A percentile compares a stretch with the other conserved stretches of the same genome.
These are phyloP conservation scores for Sebastes nivosus DNA, from an alignment of 2,797 vertebrate genomes.

Conservation along the genomic window DNA sequence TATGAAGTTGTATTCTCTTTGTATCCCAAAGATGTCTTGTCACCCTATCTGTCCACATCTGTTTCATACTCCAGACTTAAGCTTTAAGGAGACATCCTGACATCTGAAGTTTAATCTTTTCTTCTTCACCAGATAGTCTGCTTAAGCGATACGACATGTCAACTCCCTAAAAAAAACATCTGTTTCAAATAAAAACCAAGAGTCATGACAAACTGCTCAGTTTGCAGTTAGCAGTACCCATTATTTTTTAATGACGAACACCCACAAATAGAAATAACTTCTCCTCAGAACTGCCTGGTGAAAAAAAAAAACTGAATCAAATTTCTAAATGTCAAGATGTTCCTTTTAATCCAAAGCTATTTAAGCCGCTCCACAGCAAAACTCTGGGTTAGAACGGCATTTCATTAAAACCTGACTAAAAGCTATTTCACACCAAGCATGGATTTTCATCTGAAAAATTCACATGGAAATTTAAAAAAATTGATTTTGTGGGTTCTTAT, in stretches of 20 bases:
- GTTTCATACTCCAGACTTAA: slow-evolving; percentile 61
- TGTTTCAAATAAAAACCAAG: slow-evolving; percentile 3
- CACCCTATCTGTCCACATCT: slow-evolving; percentile 28
- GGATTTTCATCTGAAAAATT: not conserved
- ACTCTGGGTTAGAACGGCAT: slow-evolving; percentile 64
- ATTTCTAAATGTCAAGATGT: slow-evolving; percentile 50
- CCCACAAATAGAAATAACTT: not conserved
- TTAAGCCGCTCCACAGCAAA: slow-evolving; percentile 42
- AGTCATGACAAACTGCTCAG: not conserved
- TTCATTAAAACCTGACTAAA: slow-evolving; percentile 4
- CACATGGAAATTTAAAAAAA: not conserved
- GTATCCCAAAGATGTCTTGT: slow-evolving; percentile 58
- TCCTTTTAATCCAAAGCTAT: slow-evolving; percentile 42
- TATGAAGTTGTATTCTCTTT: not conserved
- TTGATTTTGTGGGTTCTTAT: not conserved
- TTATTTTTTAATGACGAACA: not conserved
- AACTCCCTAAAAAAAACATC: not conserved
- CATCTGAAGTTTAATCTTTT: slow-evolving; percentile 46
- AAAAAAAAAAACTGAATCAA: slow-evolving; percentile 36
- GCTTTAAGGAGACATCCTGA: slow-evolving; percentile 63
- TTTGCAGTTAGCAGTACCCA: not conserved
- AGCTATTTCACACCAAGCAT: not conserved
- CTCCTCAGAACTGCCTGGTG: slow-evolving; percentile 20
- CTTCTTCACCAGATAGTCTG: slow-evolving; percentile 36
- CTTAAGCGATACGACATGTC: not conserved